These are phyloP conservation scores for Acipenser ruthenus DNA, from an alignment of 2,797 vertebrate species.

Conservation along the genomic window DNA sequence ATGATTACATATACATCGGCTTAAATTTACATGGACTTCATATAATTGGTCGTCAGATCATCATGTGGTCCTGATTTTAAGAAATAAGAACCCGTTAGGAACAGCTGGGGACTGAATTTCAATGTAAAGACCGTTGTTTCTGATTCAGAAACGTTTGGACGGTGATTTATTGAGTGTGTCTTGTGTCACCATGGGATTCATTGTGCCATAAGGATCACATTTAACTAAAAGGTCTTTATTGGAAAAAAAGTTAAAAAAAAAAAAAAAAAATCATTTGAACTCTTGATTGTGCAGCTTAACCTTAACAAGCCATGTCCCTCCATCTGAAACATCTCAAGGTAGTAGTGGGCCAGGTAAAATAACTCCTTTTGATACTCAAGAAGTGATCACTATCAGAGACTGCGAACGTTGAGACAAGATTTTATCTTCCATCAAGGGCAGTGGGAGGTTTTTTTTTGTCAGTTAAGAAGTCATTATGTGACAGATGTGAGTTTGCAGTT, in stretches of 20 bases:
- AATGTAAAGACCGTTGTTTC: constrained; percentile 17
- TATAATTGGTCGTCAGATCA: neutral
- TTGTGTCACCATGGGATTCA: constrained; percentile 30
- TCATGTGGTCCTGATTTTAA: constrained; percentile 19
- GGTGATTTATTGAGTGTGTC: constrained; percentile 33
- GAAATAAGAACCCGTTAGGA: constrained; percentile 26
- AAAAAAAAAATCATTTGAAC: too few species aligned
- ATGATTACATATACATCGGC: too few species aligned
- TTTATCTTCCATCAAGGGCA: constrained; percentile 26
- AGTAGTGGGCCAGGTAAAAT: constrained; percentile 15
- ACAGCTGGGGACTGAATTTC: constrained; percentile 4
- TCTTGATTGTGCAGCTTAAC: too few species aligned
- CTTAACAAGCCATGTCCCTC: too few species aligned
- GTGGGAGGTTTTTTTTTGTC: constrained; percentile 27
- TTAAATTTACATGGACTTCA: neutral
- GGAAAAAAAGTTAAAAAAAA: constrained; percentile 23
- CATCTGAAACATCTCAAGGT: constrained; percentile 1
- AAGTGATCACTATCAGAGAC: constrained; percentile 30
- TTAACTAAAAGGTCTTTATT: constrained; percentile 15
- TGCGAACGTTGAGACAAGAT: constrained; percentile 28
- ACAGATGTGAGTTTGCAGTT: too few species aligned
- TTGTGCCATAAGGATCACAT: constrained; percentile 27
- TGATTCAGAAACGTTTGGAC: constrained; percentile 21
- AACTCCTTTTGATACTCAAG: constrained; percentile 23
- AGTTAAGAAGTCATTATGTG: constrained; percentile 21